These are phyloP conservation scores for Microctonus brassicae DNA, from an alignment of 2,888 invertebrate species.

Conservation along the genomic window DNA sequence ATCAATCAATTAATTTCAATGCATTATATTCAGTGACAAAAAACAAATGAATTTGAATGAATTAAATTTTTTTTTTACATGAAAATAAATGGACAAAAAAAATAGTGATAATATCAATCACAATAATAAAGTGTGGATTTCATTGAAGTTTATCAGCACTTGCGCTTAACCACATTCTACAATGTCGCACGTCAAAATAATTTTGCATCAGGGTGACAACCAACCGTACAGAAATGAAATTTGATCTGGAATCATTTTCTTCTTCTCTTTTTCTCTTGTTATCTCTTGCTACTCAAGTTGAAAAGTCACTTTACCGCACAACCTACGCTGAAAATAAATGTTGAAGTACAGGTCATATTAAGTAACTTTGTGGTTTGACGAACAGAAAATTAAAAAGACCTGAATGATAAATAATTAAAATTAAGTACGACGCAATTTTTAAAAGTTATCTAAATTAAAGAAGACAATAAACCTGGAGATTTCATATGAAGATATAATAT, in stretches of 20 bases:
- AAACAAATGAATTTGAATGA: neutral
- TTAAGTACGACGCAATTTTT: too few species aligned
- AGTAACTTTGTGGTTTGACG: neutral
- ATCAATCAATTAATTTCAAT: neutral
- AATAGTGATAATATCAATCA: neutral
- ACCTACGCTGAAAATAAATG: neutral
- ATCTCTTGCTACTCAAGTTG: neutral
- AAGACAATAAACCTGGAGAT: neutral
- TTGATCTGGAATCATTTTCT: slow-evolving; percentile 9
- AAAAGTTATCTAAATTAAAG: too few species aligned
- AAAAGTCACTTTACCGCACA: neutral
- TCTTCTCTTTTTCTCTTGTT: neutral
- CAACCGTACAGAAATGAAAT: slow-evolving; percentile 8
- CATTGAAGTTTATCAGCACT: neutral
- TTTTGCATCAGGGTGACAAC: slow-evolving; percentile 5
- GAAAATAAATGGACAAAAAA: neutral
- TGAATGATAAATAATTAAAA: neutral
- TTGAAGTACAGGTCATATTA: neutral
- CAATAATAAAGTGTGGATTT: neutral
- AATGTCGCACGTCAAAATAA: slow-evolving; percentile 4
- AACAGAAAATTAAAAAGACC: slow-evolving; percentile 18
- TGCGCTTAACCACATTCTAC: neutral
- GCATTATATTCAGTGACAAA: neutral
- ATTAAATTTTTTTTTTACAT: neutral
- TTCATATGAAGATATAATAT: neutral